phyloP scores from a whole-genome alignment of 1,140 invertebrate genomes.

The Papilio polytes region DNA sequence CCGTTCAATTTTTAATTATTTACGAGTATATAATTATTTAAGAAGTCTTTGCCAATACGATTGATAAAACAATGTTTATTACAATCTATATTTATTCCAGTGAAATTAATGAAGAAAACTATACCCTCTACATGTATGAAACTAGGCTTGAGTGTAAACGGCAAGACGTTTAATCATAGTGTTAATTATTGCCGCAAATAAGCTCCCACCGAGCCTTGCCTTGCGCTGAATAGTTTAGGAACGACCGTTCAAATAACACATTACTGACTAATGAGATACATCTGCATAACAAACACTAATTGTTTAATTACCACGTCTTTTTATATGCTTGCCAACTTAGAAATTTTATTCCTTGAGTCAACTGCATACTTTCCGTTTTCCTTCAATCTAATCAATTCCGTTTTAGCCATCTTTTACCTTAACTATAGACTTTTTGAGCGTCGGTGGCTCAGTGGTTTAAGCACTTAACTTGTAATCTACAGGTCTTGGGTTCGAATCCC shows the following conservation, averaged over 20 bases:
- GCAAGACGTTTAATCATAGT: conserved; percentile 34
- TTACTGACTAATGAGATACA: conserved; percentile 24
- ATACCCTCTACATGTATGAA: background rate
- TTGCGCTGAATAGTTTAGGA: conserved; percentile 26
- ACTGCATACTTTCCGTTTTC: too few species aligned
- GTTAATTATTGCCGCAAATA: conserved; percentile 34
- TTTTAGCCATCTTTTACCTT: too few species aligned
- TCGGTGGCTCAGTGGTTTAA: too few species aligned
- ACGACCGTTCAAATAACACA: conserved; percentile 26
- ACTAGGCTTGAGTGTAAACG: conserved; percentile 12
- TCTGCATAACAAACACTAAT: background rate
- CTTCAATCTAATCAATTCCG: too few species aligned
- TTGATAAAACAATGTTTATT: background rate
- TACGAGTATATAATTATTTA: too few species aligned
- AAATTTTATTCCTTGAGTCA: background rate
- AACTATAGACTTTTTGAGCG: too few species aligned
- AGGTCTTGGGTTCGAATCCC: too few species aligned
- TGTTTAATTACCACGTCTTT: background rate
- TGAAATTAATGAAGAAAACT: background rate
- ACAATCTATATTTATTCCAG: background rate
- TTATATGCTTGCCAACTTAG: background rate
- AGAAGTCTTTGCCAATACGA: background rate
- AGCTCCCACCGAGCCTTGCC: conserved; percentile 1
- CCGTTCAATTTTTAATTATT: too few species aligned
- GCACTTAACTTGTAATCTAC: too few species aligned